Percentiles rank a stretch among this genome's conserved stretches.
These are phyloP conservation scores for Probaryconus sp. DNA, from an alignment of 1,140 invertebrate species.

Conservation along the genomic window DNA sequence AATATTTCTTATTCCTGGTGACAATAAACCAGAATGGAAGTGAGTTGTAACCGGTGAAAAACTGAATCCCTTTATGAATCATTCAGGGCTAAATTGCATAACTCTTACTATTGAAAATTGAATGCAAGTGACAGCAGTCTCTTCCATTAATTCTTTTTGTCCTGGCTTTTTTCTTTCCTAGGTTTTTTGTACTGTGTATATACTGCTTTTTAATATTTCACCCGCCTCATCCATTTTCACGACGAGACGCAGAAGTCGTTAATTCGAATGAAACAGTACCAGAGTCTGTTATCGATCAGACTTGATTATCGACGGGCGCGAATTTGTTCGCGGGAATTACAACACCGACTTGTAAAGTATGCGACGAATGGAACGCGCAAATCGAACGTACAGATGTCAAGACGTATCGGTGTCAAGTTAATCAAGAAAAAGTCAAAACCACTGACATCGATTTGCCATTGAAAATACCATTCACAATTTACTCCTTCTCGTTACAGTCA, in stretches of 20 bases:
- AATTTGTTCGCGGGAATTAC: constrained; percentile 19
- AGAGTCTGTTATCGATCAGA: constrained; percentile 28
- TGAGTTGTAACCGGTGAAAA: constrained; percentile 13
- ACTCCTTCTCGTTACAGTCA: no score
- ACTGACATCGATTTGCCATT: no score
- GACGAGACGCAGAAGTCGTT: constrained; percentile 20
- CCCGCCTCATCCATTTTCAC: constrained; percentile 28
- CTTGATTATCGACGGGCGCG: constrained; percentile 34
- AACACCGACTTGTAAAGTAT: constrained; percentile 16
- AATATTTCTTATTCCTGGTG: no score
- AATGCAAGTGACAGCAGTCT: constrained; percentile 14
- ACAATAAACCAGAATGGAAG: no score
- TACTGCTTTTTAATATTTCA: constrained; percentile 32
- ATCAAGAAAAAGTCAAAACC: constrained; percentile 50
- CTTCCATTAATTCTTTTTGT: constrained; percentile 3
- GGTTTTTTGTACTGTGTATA: constrained; percentile 8
- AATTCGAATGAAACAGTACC: constrained; percentile 30
- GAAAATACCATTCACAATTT: no score
- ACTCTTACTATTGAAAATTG: constrained; percentile 24
- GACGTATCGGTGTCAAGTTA: constrained; percentile 39
- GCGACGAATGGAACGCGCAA: constrained; percentile 15
- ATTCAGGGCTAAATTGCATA: constrained; percentile 32
- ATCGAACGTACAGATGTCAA: constrained; percentile 19
- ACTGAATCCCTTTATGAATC: constrained; percentile 30
- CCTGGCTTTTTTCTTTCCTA: background rate